phyloP scores from a whole-genome alignment of 2,888 invertebrate genomes.

The Acleris literana region DNA sequence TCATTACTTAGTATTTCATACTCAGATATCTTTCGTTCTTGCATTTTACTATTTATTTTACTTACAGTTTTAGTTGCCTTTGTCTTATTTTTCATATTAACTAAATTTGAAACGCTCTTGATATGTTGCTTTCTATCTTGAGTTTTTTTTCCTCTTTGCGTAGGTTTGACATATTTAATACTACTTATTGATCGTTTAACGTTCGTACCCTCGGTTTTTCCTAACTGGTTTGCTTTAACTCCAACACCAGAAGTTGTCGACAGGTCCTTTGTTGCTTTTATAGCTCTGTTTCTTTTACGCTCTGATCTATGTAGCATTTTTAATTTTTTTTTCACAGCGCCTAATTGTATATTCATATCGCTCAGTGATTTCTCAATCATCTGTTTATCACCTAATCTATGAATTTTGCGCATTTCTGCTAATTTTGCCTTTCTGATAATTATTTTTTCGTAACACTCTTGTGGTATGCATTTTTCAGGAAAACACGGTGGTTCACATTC shows the following conservation, averaged over 20 bases:
- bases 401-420: neutral
- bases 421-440: slow-evolving; percentile 1
- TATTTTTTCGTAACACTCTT: slow-evolving; percentile 1
- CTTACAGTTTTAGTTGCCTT: neutral
- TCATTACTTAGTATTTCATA: neutral
- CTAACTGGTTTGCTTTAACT: neutral
- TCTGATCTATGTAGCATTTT: neutral
- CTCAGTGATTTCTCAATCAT: slow-evolving; percentile 5
- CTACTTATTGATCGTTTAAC: slow-evolving; percentile 5
- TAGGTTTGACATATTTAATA: neutral
- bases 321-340: neutral
- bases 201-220: neutral
- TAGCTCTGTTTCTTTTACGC: neutral
- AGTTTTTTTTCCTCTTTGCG: slow-evolving; percentile 34
- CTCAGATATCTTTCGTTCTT: neutral
- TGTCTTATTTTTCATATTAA: neutral
- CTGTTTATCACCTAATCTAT: neutral
- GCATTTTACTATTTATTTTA: neutral
- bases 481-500: neutral
- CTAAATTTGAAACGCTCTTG: neutral
- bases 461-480: neutral
- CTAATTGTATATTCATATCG: neutral
- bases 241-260: neutral
- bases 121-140: neutral
- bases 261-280: neutral